Base-by-base conservation (phyloP, 2,888 invertebrate species). In the Chymomyza amoena region DNA sequence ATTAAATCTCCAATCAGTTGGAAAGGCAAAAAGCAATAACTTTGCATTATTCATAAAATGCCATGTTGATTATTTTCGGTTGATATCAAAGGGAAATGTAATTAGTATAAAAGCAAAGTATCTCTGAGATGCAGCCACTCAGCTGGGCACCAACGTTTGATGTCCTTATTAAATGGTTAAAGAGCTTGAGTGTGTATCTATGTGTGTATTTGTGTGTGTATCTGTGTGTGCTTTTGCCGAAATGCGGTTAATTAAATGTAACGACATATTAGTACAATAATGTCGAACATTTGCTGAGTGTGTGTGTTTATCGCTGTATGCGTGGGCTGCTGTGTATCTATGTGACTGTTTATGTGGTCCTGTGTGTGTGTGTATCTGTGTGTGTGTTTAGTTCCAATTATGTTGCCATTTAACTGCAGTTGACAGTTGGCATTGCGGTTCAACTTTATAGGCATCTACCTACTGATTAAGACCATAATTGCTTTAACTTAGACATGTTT, bases 211-310 rank as follows among this genome's bases (percentile, higher is more conserved):
- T 54, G 16, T 16, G 59, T 67, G 66, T 54, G 57, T 62, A 39
- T 69, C 59, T 66, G 39, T 45, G 39, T 45, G 39, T 25, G 28
- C 18, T 50, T 28, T 65, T 65, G 57, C 9, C 65, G 50, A 77
- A 80, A 80, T 85, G 87, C 72, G 87, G 87, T 88, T 85, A 85
- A 88, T 85, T 85, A 88, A 87, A 84, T 87, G 84, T 73, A 72
- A 75, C 76, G 76, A 75, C 80, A 88, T 73, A 80, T 84, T 73
- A 76, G 74, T 72, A 64, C 59, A 75, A 79, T 77, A 72, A 83
- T 79, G 75, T 73, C 60, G 68, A 72, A 69, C 72, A 77, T 73
- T 81, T 36, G 64, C 68, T 36, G 45, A 45, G 51, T 52, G 68
- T 36, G 18, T 51, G n/a, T 52, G 54, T 18, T n/a, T n/a, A n/a